phyloP scores from a whole-genome alignment of 2,888 invertebrate genomes.

The Lathronympha strigana region DNA sequence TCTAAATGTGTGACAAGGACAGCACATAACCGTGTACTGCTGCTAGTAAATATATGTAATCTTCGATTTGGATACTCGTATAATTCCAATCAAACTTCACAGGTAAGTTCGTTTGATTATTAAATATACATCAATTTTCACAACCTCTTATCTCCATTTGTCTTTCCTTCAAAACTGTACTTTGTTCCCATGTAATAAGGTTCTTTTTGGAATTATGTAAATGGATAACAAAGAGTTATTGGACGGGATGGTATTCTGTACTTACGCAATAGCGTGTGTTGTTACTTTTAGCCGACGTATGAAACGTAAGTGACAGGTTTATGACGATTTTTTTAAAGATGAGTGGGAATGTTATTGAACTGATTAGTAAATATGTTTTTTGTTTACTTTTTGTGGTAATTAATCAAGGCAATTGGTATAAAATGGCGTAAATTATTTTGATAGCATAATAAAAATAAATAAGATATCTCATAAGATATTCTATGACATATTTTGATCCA shows the following conservation, averaged over 20 bases:
- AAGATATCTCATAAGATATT: too few relatives aligned
- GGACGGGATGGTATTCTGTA: conserved; percentile 46
- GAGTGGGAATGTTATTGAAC: not conserved
- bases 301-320: conserved; percentile 36
- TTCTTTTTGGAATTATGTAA: not conserved
- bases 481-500: too few relatives aligned
- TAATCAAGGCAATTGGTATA: not conserved
- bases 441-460: too few relatives aligned
- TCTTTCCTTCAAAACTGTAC: not conserved
- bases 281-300: conserved; percentile 30
- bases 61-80: too few relatives aligned
- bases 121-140: conserved; percentile 42
- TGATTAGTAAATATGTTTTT: conserved; percentile 3
- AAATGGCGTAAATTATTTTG: not conserved
- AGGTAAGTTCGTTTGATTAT: too few relatives aligned
- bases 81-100: too few relatives aligned
- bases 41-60: too few relatives aligned
- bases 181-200: conserved; percentile 1
- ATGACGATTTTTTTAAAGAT: conserved; percentile 17
- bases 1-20: too few relatives aligned
- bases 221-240: conserved; percentile 3
- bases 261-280: conserved; percentile 53
- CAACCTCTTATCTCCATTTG: conserved; percentile 11
- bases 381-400: not conserved
- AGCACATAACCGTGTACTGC: too few relatives aligned